Base-by-base conservation (phyloP, 2,113 vertebrate species). In the Oryzias melastigma region DNA sequence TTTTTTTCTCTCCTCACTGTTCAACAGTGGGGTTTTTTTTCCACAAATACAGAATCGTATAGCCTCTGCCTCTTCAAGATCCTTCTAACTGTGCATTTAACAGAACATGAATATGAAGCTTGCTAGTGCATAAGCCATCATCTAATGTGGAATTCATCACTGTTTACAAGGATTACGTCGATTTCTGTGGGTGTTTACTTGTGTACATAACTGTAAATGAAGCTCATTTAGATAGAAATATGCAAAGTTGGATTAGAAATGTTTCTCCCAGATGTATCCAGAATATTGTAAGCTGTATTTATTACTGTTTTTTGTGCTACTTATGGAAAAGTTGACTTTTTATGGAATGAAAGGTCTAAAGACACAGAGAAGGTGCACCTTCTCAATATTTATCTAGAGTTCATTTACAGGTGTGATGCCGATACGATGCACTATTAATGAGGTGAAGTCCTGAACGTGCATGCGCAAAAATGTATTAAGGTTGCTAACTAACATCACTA, bases 181-280 rank as follows among this genome's bases (percentile, higher is more conserved):
- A 77, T 57, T 71, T 65, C 20, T 65, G 40, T 73, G 47, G 71
- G 52, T 27, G 61, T 80, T 78, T 68, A 78, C 63, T 79, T 82
- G 71, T 84, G 80, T 86, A 87, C 45, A 77, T 74, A 83, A 58
- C 53, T 80, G 61, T 87, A 86, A 84, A 85, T 88, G 85, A 82
- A 86, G 87, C 59, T 52, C 75, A 74, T 84, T 81, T 76, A 87
- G 65, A 75, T 82, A 78, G 4, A 44, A 68, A 65, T 54, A 12
- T 35, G 35, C 35, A 2, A 12, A 55, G 69, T 77, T 67, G 77
- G 50, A 62, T 72, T 53, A 66, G 62, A 73, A 46, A 62, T 72
- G 50, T 63, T 62, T 16, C 54, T 18, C 18, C 43, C 27, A 35
- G 44, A 52, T 56, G 22, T 67, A 51, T 67, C 14, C 14, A 41